These are phyloP conservation scores for Lamellibrachia luymesi DNA, from an alignment of 1,140 invertebrate genomes.

Conservation along the genomic window DNA sequence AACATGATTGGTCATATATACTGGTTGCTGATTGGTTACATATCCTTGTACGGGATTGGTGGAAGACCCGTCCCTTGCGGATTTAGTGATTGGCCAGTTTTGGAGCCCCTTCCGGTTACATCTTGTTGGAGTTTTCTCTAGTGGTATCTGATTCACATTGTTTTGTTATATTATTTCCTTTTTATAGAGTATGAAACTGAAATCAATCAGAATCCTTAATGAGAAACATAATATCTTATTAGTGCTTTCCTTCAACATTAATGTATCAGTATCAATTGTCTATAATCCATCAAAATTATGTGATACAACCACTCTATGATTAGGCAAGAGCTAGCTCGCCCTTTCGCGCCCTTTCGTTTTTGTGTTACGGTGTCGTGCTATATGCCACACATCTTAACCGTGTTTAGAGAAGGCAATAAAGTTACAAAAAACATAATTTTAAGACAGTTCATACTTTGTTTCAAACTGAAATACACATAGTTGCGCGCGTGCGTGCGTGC, in stretches of 20 bases:
- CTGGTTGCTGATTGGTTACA: neutral
- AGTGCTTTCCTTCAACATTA: neutral
- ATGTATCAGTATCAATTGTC: neutral
- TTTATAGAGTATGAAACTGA: neutral
- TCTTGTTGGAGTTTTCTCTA: neutral
- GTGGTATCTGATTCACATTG: neutral
- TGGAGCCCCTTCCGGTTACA: neutral
- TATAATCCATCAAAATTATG: neutral
- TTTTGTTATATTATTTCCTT: neutral
- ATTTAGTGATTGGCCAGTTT: neutral
- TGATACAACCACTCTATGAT: no score
- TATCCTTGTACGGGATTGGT: neutral
- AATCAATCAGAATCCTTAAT: neutral
- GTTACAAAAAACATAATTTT: no score
- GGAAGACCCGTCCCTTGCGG: neutral
- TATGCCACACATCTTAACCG: no score
- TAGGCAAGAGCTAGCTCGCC: no score
- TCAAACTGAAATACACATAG: no score
- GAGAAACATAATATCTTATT: neutral
- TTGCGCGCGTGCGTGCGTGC: no score
- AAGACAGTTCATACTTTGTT: no score
- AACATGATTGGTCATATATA: neutral
- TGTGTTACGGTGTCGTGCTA: no score
- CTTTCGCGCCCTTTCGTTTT: no score
- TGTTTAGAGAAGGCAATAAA: no score